A percentile compares a stretch with the other conserved stretches of the same genome.
Conservation (phyloP, 2,888 invertebrate species). For the Cheiracanthium punctorium region DNA sequence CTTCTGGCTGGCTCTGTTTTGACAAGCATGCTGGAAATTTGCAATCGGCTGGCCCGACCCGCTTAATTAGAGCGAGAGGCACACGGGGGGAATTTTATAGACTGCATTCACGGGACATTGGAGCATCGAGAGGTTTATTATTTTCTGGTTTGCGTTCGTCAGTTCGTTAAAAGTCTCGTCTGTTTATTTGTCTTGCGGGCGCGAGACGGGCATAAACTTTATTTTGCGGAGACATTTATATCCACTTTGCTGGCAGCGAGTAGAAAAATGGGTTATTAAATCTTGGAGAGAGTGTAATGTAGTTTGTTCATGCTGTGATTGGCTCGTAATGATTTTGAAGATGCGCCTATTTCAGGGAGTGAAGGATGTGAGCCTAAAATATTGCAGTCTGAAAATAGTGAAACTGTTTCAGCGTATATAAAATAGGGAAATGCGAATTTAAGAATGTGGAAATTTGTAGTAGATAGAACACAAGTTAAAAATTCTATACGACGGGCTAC, state of each 20-base stretch:
- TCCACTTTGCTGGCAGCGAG: neutral
- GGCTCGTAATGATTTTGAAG: no score
- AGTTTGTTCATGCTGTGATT: no score
- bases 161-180: neutral
- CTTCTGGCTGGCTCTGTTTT: constrained; percentile 59
- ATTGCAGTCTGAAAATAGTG: no score
- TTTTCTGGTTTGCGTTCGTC: constrained; percentile 22
- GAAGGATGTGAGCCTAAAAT: no score
- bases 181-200: constrained; percentile 3
- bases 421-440: no score
- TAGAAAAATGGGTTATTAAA: neutral
- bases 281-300: no score
- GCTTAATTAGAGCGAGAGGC: neutral
- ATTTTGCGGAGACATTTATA: neutral
- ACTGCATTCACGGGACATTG: constrained; percentile 53
- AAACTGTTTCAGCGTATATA: no score
- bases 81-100: constrained; percentile 4
- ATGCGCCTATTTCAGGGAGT: no score
- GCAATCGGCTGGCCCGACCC: neutral
- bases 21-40: constrained; percentile 49
- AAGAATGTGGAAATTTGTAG: no score
- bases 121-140: constrained; percentile 44
- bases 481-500: no score
- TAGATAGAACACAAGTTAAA: no score
- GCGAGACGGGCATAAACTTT: neutral